phyloP scores from a whole-genome alignment of 2,797 vertebrate genomes.

The Martes flavigula region DNA sequence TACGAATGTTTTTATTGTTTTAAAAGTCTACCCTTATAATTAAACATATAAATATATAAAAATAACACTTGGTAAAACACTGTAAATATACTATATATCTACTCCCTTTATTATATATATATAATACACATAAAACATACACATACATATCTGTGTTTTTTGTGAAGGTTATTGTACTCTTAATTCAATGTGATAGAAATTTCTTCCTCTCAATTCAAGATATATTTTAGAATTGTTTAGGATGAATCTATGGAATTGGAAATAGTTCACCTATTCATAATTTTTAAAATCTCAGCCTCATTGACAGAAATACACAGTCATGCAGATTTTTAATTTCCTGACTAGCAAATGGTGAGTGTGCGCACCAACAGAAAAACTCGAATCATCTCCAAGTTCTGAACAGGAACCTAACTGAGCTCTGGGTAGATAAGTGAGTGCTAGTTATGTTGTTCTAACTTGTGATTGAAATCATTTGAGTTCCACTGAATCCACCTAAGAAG shows the following conservation, averaged over 20 bases:
- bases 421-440: background rate
- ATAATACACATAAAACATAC: background rate
- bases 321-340: background rate
- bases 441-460: background rate
- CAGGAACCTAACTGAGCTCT: background rate
- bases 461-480: conserved; percentile 43
- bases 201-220: background rate
- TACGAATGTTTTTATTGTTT: conserved; percentile 13
- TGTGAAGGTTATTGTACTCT: conserved; percentile 14
- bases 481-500: background rate
- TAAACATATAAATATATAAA: conserved; percentile 11
- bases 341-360: background rate
- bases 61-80: background rate
- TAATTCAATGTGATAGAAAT: conserved; percentile 25
- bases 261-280: background rate
- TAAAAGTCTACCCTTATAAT: conserved; percentile 37
- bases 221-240: background rate
- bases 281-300: background rate
- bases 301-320: background rate
- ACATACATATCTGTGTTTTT: background rate
- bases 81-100: background rate
- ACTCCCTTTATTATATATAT: background rate
- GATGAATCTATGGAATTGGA: background rate
- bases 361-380: background rate
- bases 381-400: background rate